Evolutionary conservation across 1,140 invertebrate genomes (phyloP).

Genomic region (Zaprionus capensis): DNA sequence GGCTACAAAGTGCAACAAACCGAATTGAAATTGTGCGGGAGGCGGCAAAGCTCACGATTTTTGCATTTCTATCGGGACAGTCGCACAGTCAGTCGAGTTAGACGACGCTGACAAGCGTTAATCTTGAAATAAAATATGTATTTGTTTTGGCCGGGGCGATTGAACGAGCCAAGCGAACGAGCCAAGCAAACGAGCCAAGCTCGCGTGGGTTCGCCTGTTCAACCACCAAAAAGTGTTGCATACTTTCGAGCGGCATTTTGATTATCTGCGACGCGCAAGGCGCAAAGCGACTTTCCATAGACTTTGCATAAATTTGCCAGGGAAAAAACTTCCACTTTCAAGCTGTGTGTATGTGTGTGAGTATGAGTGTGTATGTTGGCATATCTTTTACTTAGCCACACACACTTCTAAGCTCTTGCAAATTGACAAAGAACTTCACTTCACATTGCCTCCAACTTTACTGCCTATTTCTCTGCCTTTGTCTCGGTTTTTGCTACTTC

Average conservation of each 20-base stretch:
- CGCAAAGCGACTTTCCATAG: constrained; percentile 74
- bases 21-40: constrained; percentile 62
- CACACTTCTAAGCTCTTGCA: constrained; percentile 74
- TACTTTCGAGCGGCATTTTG: constrained; percentile 63
- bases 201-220: constrained; percentile 20
- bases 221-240: constrained; percentile 71
- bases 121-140: constrained; percentile 78
- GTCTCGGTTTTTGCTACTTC: neutral
- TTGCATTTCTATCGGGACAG: constrained; percentile 57
- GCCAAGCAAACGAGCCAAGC: neutral
- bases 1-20: constrained; percentile 78
- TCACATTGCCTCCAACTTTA: constrained; percentile 15
- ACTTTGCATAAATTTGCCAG: constrained; percentile 77
- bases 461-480: neutral
- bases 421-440: constrained; percentile 78
- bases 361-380: constrained; percentile 25
- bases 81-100: constrained; percentile 14
- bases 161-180: neutral
- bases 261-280: constrained; percentile 63
- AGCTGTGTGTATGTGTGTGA: neutral
- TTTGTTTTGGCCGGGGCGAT: constrained; percentile 52
- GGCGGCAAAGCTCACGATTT: constrained; percentile 29
- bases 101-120: constrained; percentile 69
- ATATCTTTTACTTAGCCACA: constrained; percentile 71
- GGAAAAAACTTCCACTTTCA: constrained; percentile 22